phyloP scores from a whole-genome alignment of 92 coral and sea anemone genomes.

The Nematostella vectensis region DNA sequence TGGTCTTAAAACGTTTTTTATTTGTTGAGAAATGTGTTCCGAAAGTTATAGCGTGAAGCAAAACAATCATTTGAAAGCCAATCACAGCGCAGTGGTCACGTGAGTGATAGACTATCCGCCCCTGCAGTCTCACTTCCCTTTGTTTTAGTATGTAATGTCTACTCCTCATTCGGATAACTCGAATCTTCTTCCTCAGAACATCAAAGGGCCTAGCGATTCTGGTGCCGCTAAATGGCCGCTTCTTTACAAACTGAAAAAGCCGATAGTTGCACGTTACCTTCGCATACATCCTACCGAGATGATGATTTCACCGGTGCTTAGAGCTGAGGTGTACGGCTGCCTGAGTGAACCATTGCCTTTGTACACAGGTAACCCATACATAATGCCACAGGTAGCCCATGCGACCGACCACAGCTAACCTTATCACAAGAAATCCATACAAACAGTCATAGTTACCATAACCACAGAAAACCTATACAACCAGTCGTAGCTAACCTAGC shows the following conservation, averaged over 20 bases:
- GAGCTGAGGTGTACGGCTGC: constrained; percentile 87
- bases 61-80: no score
- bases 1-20: no score
- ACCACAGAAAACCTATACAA: no score
- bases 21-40: no score
- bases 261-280: constrained; percentile 65
- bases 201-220: constrained; percentile 50
- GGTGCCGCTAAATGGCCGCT: constrained; percentile 51
- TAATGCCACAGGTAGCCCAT: neutral
- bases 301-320: constrained; percentile 24
- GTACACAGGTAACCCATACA: constrained; percentile 38
- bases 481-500: neutral
- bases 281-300: constrained; percentile 48
- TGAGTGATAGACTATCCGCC: no score
- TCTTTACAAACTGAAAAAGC: constrained; percentile 33
- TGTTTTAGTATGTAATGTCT: no score
- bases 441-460: no score
- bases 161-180: no score
- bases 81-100: no score
- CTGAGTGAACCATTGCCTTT: constrained; percentile 63
- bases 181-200: constrained; percentile 17
- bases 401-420: neutral
- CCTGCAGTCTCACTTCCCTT: no score
- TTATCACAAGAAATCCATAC: neutral
- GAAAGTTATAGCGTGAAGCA: no score